These are phyloP conservation scores for Ophthalmolycus amberensis DNA, from an alignment of 2,113 vertebrate genomes.

Conservation along the genomic window DNA sequence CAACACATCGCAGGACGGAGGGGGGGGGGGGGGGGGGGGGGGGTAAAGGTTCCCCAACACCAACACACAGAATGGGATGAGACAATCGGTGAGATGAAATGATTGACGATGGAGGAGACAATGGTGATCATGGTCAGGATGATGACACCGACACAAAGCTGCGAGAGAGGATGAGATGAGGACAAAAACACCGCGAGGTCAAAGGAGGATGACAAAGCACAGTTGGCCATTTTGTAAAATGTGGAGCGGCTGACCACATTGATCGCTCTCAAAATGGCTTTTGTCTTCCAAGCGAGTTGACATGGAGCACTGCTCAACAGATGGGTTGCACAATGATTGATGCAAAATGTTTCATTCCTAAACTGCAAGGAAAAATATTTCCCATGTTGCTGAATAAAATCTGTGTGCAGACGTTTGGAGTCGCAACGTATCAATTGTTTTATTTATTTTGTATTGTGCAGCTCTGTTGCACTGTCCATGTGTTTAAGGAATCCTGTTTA, in stretches of 20 bases:
- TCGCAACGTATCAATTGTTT: neutral
- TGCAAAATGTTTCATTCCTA: neutral
- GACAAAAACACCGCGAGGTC: constrained; percentile 55
- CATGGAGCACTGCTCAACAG: constrained; percentile 54
- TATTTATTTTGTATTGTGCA: constrained; percentile 26
- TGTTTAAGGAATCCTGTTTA: constrained; percentile 36
- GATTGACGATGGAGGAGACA: constrained; percentile 54
- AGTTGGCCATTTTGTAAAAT: constrained; percentile 77
- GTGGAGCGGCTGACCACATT: constrained; percentile 62
- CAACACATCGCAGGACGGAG: constrained; percentile 13
- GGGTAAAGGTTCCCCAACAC: constrained; percentile 36
- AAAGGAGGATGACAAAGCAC: constrained; percentile 29
- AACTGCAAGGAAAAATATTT: neutral
- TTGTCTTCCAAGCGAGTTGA: constrained; percentile 32
- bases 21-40: neutral
- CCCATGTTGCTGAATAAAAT: neutral
- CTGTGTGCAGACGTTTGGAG: neutral
- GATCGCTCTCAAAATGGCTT: constrained; percentile 67
- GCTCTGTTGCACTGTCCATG: constrained; percentile 59
- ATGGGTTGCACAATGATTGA: constrained; percentile 28
- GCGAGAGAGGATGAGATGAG: constrained; percentile 64
- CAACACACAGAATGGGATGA: constrained; percentile 48
- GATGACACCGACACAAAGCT: constrained; percentile 70
- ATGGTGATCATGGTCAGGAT: constrained; percentile 51
- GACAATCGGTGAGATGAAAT: constrained; percentile 47